phyloP scores from a whole-genome alignment of 2,113 vertebrate genomes.

The Cacatua alba region DNA sequence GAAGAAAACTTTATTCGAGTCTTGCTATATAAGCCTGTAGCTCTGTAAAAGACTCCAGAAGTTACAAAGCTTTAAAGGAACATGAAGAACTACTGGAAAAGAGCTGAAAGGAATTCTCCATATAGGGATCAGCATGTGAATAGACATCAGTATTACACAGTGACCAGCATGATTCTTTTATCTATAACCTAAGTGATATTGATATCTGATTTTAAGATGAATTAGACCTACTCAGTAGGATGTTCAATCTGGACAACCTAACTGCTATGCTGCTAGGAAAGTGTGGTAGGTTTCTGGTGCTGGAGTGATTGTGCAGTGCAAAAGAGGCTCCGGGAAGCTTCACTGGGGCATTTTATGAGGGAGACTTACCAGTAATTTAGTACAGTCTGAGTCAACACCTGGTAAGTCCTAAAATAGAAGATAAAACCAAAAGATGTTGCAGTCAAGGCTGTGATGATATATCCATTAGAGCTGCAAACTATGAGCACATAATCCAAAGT shows the following conservation, averaged over 20 bases:
- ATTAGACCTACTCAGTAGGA: background rate
- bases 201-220: background rate
- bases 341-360: background rate
- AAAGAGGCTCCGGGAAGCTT: background rate
- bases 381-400: background rate
- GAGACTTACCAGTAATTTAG: background rate
- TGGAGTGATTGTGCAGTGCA: background rate
- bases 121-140: background rate
- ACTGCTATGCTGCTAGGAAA: background rate
- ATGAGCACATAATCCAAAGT: background rate
- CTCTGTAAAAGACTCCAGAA: background rate
- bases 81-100: background rate
- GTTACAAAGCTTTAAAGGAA: background rate
- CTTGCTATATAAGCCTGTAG: background rate
- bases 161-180: background rate
- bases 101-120: background rate
- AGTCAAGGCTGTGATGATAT: background rate
- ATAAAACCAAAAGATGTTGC: background rate
- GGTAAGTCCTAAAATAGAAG: background rate
- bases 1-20: background rate
- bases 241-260: background rate
- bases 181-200: background rate
- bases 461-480: background rate
- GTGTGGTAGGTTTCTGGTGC: background rate
- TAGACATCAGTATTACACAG: background rate